Base-by-base conservation (phyloP, 2,113 vertebrate genomes). In the Alligator mississippiensis region DNA sequence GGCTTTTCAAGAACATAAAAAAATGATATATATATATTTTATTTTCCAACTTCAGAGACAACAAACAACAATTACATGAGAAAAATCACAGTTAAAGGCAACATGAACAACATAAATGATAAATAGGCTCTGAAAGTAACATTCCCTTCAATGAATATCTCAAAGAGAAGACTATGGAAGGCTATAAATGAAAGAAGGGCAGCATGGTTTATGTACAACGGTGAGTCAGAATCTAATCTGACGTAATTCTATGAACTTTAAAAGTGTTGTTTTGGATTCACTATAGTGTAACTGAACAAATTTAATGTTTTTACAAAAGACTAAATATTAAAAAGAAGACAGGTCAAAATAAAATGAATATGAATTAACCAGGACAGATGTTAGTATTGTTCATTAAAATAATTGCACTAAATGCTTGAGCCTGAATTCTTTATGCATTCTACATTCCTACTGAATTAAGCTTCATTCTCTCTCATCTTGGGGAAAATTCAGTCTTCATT, bases 11-110 rank as follows among this genome's bases (percentile, higher is more conserved):
- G 59, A 80, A 75, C 2, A 3, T 15, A 3, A 47, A 47, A 47
- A 47, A 47, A 47, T 38, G 22, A 34, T 5, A 11, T 9, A 5
- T 64, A 59, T 75, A 83, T 58, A 25, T n/a, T 84, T 91, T 60
- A 79, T 22, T 89, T 89, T 77, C 62, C 77, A 81, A 54, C 88
- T 89, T 30, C 30, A 79, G 5, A 85, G 75, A 86, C 22, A 89
- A 3, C 55, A 79, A 38, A 60, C 76, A 81, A 87, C 54, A 90
- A 1, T 6, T n/a, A 70, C 16, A 70, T 77, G 76, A 82, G 76
- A 90, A 84, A 47, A 55, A 58, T 87, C 72, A 92, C 54, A 74
- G n/a, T 27, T 85, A 92, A 92, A 90, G 93, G 24, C 12, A 74
- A 47, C 38, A 38, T 11, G 34, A 24, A 47, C 11, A 38, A 74